phyloP scores from a whole-genome alignment of 92 coral and sea anemone species.

The Porites lobata region DNA sequence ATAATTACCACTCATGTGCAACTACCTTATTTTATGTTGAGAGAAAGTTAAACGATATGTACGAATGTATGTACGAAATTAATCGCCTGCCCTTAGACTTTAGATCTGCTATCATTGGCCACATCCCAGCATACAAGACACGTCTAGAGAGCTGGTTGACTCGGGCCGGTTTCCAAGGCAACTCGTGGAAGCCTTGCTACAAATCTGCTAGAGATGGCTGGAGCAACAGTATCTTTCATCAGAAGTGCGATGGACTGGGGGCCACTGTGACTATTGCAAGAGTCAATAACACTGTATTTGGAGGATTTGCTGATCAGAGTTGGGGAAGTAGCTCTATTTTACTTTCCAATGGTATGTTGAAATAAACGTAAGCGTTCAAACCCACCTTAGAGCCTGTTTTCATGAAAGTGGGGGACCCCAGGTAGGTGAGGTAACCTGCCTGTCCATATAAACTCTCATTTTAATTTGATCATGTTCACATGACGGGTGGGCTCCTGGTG shows the following conservation, averaged over 20 bases:
- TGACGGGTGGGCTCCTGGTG: too few relatives aligned
- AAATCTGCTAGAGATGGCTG: conserved; percentile 61
- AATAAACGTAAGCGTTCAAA: too few relatives aligned
- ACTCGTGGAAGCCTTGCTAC: conserved; percentile 72
- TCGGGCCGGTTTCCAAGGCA: conserved; percentile 25
- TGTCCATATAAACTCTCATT: too few relatives aligned
- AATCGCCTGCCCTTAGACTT: conserved; percentile 17
- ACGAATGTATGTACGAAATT: too few relatives aligned
- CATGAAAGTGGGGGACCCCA: too few relatives aligned
- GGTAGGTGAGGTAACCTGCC: too few relatives aligned
- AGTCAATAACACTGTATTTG: conserved; percentile 49
- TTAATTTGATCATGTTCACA: too few relatives aligned
- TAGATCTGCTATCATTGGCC: conserved; percentile 68
- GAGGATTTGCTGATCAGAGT: conserved; percentile 75
- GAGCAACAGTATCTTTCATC: conserved; percentile 54
- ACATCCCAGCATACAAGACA: conserved; percentile 40
- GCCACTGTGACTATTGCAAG: conserved; percentile 67
- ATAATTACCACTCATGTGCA: too few relatives aligned
- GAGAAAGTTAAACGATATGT: too few relatives aligned
- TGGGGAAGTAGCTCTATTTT: conserved; percentile 51
- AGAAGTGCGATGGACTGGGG: conserved; percentile 66
- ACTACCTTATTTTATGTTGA: too few relatives aligned
- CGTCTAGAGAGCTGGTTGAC: conserved; percentile 62
- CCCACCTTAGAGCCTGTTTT: too few relatives aligned
- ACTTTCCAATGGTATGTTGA: too few relatives aligned